Evolutionary conservation across 2,888 invertebrate species (phyloP).

Genomic region (Leucophora obtusa): DNA sequence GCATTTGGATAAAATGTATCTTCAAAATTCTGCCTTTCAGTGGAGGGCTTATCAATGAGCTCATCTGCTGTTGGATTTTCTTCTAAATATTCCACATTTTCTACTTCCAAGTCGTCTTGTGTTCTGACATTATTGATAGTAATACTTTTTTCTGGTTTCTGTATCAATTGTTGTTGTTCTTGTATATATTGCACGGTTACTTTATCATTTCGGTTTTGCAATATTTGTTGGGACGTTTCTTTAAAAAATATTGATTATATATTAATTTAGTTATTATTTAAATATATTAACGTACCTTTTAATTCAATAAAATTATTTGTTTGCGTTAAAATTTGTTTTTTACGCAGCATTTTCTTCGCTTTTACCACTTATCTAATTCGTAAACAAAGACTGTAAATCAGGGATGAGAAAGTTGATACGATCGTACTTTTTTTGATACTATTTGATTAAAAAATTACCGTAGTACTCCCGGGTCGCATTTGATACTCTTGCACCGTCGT

Average conservation of each 20-base stretch:
- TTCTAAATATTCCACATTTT: conserved; percentile 67
- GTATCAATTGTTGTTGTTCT: conserved; percentile 27
- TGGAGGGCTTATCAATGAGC: conserved; percentile 18
- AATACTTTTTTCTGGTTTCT: conserved; percentile 2
- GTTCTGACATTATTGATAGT: background rate
- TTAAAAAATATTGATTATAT: background rate
- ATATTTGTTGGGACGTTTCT: background rate
- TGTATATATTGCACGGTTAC: conserved; percentile 65
- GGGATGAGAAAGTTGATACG: too few relatives aligned
- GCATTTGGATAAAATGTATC: conserved; percentile 67
- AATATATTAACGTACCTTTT: conserved; percentile 25
- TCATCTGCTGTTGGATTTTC: conserved; percentile 57
- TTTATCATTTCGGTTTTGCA: conserved; percentile 53
- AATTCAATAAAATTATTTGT: conserved; percentile 18
- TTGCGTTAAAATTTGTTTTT: conserved; percentile 17
- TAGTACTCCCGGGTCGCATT: too few relatives aligned
- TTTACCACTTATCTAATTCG: conserved; percentile 3
- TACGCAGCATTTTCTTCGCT: conserved; percentile 46
- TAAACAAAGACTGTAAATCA: too few relatives aligned
- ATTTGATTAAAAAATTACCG: too few relatives aligned
- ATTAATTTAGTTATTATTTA: background rate
- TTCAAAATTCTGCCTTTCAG: conserved; percentile 26
- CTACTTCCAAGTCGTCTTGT: conserved; percentile 60
- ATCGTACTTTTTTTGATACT: too few relatives aligned
- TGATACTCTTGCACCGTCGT: too few relatives aligned